Evolutionary conservation across 2,888 invertebrate species (phyloP).

Genomic region (Aricia artaxerxes): DNA sequence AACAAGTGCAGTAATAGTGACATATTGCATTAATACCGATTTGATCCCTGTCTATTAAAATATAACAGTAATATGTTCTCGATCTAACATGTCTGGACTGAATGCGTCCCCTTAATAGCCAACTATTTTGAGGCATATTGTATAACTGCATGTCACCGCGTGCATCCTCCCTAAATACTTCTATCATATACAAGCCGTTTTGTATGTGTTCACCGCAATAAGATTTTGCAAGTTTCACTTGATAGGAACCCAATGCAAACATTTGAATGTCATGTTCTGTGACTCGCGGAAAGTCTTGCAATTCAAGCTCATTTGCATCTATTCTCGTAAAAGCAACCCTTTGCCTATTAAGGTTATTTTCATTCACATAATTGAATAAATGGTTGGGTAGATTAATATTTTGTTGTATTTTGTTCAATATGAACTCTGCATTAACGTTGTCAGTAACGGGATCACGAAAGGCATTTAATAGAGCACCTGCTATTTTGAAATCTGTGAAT

Average conservation of each 20-base stretch:
- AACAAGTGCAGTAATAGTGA: neutral
- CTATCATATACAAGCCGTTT: neutral
- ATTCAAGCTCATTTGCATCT: conserved; percentile 10
- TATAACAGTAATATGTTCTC: neutral
- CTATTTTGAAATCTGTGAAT: conserved; percentile 14
- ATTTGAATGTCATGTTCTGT: neutral
- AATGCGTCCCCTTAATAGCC: neutral
- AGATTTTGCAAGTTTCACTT: conserved; percentile 13
- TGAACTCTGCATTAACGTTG: neutral
- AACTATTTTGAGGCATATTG: conserved; percentile 1
- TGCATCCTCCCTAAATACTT: conserved; percentile 13
- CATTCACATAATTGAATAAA: neutral
- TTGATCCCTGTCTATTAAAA: neutral
- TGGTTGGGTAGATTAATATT: neutral
- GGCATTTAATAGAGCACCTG: conserved; percentile 18
- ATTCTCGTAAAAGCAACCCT: conserved; percentile 14
- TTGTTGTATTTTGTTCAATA: neutral
- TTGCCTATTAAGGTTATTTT: conserved; percentile 3
- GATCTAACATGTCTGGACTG: neutral
- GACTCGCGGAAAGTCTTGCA: conserved; percentile 18
- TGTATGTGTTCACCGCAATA: neutral
- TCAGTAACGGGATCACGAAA: conserved; percentile 8
- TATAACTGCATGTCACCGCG: conserved; percentile 14
- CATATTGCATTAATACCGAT: neutral
- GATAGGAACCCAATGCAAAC: conserved; percentile 5